Conservation (phyloP, 2,797 vertebrate species). For the Poeciliopsis presidionis region DNA sequence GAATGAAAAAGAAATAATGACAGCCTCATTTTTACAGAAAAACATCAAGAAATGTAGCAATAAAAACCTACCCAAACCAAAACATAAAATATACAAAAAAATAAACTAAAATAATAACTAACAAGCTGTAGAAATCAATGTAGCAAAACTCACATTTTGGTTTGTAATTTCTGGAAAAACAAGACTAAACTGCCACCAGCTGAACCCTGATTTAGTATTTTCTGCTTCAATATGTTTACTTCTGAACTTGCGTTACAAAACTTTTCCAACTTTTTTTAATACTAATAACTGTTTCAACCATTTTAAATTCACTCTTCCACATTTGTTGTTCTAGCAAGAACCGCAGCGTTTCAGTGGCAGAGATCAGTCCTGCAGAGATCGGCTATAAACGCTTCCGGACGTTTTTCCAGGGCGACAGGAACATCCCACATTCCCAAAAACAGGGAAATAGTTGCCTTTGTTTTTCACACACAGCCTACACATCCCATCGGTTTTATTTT, state of each 20-base stretch:
- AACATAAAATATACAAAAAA: neutral
- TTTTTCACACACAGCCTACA: neutral
- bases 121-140: neutral
- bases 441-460: neutral
- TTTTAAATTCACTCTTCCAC: neutral
- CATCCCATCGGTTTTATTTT: neutral
- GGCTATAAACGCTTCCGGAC: neutral
- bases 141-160: neutral
- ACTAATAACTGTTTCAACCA: neutral
- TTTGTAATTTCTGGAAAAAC: no score
- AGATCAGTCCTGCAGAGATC: neutral
- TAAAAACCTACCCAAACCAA: neutral
- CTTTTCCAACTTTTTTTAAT: neutral
- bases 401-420: neutral
- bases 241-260: neutral
- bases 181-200: no score
- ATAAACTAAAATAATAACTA: neutral
- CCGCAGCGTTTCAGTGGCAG: neutral
- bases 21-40: neutral
- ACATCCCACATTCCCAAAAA: neutral
- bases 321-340: neutral
- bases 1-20: neutral
- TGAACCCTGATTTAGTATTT: neutral
- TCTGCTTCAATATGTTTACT: neutral
- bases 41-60: neutral